Evolutionary conservation across 2,797 vertebrate genomes (phyloP).

Genomic region (Crypturellus tataupa): DNA sequence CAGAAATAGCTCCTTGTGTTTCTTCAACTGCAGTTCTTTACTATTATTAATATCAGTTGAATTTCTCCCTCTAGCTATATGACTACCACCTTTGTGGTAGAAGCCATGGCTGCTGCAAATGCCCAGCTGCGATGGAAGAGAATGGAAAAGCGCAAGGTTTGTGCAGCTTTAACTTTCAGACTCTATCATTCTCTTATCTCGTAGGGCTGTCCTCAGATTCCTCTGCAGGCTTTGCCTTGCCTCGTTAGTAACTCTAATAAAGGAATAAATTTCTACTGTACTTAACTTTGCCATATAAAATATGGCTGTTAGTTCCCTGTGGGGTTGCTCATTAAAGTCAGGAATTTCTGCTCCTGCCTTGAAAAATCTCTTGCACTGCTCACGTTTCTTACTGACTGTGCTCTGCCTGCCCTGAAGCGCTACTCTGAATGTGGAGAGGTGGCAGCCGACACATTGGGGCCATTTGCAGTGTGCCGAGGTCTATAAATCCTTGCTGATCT

Average conservation of each 20-base stretch:
- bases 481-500: conserved; percentile 55
- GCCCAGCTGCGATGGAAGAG: conserved; percentile 96
- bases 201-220: neutral
- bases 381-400: conserved; percentile 13
- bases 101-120: conserved; percentile 98
- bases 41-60: neutral
- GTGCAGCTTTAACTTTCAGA: neutral
- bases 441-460: conserved; percentile 49
- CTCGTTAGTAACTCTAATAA: conserved; percentile 30
- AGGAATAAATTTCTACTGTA: conserved; percentile 54
- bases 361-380: conserved; percentile 52
- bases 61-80: conserved; percentile 86
- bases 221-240: neutral
- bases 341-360: conserved; percentile 33
- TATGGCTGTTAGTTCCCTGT: conserved; percentile 13
- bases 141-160: conserved; percentile 91
- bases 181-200: neutral
- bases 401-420: neutral
- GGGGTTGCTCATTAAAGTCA: conserved; percentile 58
- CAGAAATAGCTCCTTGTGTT: neutral
- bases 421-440: conserved; percentile 7
- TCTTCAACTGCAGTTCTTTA: neutral
- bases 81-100: conserved; percentile 97
- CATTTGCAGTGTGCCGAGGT: conserved; percentile 24
- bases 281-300: conserved; percentile 52